Conservation (phyloP, 1,140 invertebrate genomes). For the Drosophila arizonae region DNA sequence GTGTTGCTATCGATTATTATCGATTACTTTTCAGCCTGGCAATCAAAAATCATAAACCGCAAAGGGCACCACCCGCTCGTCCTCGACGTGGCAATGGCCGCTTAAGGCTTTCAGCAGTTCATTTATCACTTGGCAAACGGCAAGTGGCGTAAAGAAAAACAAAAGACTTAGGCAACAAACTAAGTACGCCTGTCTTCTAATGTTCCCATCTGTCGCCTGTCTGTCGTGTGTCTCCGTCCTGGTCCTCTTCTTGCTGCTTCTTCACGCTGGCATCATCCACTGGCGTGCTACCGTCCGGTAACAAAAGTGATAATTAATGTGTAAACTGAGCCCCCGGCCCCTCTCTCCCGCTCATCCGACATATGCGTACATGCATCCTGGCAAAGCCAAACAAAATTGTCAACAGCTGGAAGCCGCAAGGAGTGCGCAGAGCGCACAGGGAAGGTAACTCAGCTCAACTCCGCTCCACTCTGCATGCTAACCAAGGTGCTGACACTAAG, state of each 20-base stretch:
- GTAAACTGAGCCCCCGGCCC: slow-evolving; percentile 61
- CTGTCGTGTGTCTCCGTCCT: slow-evolving; percentile 22
- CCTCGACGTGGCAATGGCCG: background rate
- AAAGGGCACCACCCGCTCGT: slow-evolving; percentile 13
- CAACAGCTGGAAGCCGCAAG: slow-evolving; percentile 40
- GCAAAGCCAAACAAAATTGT: slow-evolving; percentile 60
- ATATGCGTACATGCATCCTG: slow-evolving; percentile 32
- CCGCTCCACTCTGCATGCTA: slow-evolving; percentile 66
- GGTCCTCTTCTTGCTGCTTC: background rate
- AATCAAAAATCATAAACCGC: slow-evolving; percentile 66
- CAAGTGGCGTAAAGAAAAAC: slow-evolving; percentile 43
- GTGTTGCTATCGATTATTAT: slow-evolving; percentile 79
- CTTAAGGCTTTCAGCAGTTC: slow-evolving; percentile 66
- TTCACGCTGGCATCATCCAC: background rate
- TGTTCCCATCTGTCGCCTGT: slow-evolving; percentile 51
- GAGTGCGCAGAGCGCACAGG: background rate
- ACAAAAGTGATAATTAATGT: slow-evolving; percentile 81
- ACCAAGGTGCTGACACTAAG: slow-evolving; percentile 78
- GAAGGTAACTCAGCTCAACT: slow-evolving; percentile 7
- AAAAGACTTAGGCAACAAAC: slow-evolving; percentile 72
- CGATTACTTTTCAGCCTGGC: slow-evolving; percentile 65
- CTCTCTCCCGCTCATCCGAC: background rate
- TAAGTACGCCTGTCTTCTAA: slow-evolving; percentile 65
- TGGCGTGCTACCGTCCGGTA: slow-evolving; percentile 44
- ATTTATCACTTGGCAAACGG: slow-evolving; percentile 69